phyloP scores from a whole-genome alignment of 2,888 invertebrate species.

The Plusia festucae region DNA sequence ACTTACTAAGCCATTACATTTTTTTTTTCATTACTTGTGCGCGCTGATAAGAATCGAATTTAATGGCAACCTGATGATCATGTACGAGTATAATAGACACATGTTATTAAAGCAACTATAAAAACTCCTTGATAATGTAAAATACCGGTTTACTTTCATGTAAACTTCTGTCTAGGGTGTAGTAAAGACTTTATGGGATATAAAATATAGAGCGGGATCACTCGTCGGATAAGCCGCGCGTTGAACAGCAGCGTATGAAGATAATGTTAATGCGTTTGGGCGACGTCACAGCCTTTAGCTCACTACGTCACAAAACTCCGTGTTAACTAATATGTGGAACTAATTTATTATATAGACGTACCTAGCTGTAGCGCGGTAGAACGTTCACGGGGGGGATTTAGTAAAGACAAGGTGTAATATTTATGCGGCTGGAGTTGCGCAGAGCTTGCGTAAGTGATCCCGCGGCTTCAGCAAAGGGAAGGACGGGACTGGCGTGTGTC shows the following conservation, averaged over 20 bases:
- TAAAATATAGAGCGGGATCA: conserved; percentile 24
- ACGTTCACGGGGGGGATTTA: neutral
- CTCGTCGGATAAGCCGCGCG: conserved; percentile 6
- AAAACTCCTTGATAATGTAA: neutral
- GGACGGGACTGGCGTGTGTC: too few relatives aligned
- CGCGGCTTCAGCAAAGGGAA: too few relatives aligned
- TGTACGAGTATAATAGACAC: too few relatives aligned
- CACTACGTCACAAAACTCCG: neutral
- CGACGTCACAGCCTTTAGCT: neutral
- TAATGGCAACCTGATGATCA: neutral
- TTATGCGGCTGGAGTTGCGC: too few relatives aligned
- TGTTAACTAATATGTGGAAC: conserved; percentile 5
- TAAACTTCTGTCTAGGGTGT: conserved; percentile 15
- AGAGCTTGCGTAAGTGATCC: too few relatives aligned
- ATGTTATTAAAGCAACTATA: neutral
- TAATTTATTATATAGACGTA: neutral
- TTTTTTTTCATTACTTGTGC: neutral
- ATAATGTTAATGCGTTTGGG: conserved; percentile 20
- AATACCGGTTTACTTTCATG: conserved; percentile 13
- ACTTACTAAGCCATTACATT: too few relatives aligned
- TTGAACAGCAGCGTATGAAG: conserved; percentile 2
- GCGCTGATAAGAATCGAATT: neutral
- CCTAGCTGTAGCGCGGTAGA: neutral
- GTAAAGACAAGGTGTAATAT: too few relatives aligned
- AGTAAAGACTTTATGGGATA: conserved; percentile 32